Evolutionary conservation across 2,888 invertebrate genomes (phyloP).

Genomic region (Tubulanus polymorphus): DNA sequence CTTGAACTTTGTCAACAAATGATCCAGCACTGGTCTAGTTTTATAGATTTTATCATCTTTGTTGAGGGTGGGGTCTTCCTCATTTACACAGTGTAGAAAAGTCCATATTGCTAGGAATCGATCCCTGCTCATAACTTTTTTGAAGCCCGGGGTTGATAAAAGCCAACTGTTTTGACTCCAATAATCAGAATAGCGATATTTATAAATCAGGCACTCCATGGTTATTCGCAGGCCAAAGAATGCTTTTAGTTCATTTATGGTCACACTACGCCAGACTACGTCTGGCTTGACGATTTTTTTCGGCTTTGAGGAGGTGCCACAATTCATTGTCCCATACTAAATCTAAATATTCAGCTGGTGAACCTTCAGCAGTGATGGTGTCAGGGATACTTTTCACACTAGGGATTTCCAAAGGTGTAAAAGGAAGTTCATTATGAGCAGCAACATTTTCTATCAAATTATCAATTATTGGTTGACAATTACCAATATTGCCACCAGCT

Average conservation of each 20-base stretch:
- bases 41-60: conserved; percentile 20
- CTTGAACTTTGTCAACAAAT: conserved; percentile 6
- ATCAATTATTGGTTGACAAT: no score
- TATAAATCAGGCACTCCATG: conserved; percentile 13
- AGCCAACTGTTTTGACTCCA: conserved; percentile 9
- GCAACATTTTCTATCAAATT: no score
- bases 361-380: neutral
- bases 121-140: no score
- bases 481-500: no score
- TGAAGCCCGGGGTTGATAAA: no score
- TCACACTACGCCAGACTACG: conserved; percentile 11
- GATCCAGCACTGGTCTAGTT: conserved; percentile 9
- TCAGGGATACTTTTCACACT: neutral
- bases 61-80: conserved; percentile 9
- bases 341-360: neutral
- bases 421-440: no score
- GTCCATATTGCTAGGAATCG: no score
- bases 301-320: neutral
- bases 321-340: conserved; percentile 1
- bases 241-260: conserved; percentile 9
- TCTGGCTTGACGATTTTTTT: neutral
- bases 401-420: no score
- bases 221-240: conserved; percentile 11
- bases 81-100: no score
- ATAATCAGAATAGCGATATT: conserved; percentile 10